These are phyloP conservation scores for Blera fallax DNA, from an alignment of 2,888 invertebrate genomes.

Conservation along the genomic window DNA sequence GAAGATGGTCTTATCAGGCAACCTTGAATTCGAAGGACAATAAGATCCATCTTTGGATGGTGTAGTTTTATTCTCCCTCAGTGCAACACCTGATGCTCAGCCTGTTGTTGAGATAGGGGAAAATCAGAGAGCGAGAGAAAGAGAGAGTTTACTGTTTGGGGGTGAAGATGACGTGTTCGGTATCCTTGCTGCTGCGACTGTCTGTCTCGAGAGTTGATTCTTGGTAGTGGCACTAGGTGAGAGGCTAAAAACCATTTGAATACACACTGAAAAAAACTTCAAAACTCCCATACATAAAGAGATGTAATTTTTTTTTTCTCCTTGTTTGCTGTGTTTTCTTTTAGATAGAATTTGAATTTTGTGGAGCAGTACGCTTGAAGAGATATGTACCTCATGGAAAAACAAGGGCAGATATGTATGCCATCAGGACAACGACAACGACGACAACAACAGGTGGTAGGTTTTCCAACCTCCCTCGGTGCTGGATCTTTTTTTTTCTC, in stretches of 20 bases:
- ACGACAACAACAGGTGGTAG: conserved; percentile 58
- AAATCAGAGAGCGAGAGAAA: conserved; percentile 14
- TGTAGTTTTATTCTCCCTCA: neutral
- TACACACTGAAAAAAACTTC: conserved; percentile 24
- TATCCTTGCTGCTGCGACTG: conserved; percentile 65
- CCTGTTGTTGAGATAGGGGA: conserved; percentile 44
- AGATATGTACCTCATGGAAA: conserved; percentile 49
- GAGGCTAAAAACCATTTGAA: conserved; percentile 39
- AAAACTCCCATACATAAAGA: neutral
- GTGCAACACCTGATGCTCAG: conserved; percentile 53
- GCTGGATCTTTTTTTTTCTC: neutral
- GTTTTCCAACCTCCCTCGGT: conserved; percentile 20
- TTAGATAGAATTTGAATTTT: conserved; percentile 53
- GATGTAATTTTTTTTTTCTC: neutral
- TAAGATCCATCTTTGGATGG: neutral
- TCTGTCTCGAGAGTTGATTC: conserved; percentile 58
- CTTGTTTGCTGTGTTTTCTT: conserved; percentile 38
- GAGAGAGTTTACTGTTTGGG: conserved; percentile 6
- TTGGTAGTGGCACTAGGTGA: conserved; percentile 29
- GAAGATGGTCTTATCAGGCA: conserved; percentile 61
- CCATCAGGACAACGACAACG: conserved; percentile 25
- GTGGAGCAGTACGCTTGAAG: conserved; percentile 39
- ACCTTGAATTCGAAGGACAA: conserved; percentile 65
- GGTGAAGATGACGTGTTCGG: conserved; percentile 52
- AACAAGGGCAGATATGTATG: conserved; percentile 48